Evolutionary conservation across 2,888 invertebrate species (phyloP), one percentile per base, ranked within the genome.

Genomic region (Odiellus spinosus): DNA sequence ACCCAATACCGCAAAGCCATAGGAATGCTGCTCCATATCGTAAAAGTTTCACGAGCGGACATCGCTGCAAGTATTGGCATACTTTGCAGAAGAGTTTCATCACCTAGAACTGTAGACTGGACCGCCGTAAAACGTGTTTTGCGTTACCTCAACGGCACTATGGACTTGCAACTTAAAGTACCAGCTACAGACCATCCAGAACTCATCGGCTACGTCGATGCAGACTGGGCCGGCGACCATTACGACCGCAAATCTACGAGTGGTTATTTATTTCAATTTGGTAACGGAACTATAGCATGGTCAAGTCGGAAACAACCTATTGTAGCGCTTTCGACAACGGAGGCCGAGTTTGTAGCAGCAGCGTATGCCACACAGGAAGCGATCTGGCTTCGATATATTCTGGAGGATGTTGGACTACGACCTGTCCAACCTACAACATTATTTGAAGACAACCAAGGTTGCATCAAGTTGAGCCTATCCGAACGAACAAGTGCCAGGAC

Each of bases 331-430:
- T 56, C 56, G 1, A 45, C 56, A 10, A 50, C 52, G 40, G 56
- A 56, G 38, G 53, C 52, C 17, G 56, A 57, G 38, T 57, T 55
- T 35, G 53, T 53, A 34, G 56, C 54, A n/a, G n/a, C 48, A 14
- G 44, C 50, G 20, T 45, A 45, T 14, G 47, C 51, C 15, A 47
- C 47, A 12, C 45, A 55, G 40, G 56, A 53, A 33, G 39, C 33
- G 3, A 21, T 48, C 10, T 53, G 43, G 40, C 17, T 53, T 18
- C 33, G 12, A 15, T 4, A 12, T 2, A n/a, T 46, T 21, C 3
- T 53, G 8, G 20, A 33, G n/a, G 49, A 47, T 2, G 4, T 53
- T 19, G 42, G 39, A 3, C 11, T 14, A 14, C 10, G 18, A 26
- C n/a, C 34, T 33, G 11, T 12, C 11, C 6, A 36, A 19, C 17